These are phyloP conservation scores for Sipha flava DNA, from an alignment of 1,140 invertebrate genomes.

Conservation along the genomic window DNA sequence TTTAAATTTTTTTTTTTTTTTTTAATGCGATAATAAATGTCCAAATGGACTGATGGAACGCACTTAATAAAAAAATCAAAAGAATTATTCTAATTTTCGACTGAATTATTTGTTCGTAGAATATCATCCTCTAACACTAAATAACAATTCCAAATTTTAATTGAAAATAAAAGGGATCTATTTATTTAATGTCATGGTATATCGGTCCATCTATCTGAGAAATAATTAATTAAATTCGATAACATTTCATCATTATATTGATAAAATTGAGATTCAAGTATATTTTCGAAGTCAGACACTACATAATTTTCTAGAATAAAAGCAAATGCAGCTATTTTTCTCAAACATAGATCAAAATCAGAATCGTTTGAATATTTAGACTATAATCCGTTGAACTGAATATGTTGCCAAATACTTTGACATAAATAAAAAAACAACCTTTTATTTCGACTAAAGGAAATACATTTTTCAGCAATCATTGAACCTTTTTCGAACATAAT, in stretches of 20 bases:
- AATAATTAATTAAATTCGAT: too few relatives aligned
- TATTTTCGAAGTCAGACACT: too few relatives aligned
- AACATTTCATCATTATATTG: too few relatives aligned
- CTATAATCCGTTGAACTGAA: neutral
- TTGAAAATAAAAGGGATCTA: neutral
- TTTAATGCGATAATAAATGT: neutral
- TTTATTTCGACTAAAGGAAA: too few relatives aligned
- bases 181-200: neutral
- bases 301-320: too few relatives aligned
- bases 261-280: too few relatives aligned
- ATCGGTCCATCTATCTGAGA: neutral
- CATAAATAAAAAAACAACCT: neutral
- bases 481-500: too few relatives aligned
- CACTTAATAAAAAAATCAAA: neutral
- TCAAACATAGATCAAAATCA: neutral
- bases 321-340: neutral
- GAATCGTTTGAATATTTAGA: neutral
- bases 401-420: neutral
- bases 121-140: neutral
- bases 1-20: neutral
- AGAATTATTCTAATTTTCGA: too few relatives aligned
- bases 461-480: too few relatives aligned
- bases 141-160: neutral
- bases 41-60: neutral
- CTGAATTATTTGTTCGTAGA: neutral